Base-by-base conservation (phyloP, 2,888 invertebrate species). In the Baccha elongata region DNA sequence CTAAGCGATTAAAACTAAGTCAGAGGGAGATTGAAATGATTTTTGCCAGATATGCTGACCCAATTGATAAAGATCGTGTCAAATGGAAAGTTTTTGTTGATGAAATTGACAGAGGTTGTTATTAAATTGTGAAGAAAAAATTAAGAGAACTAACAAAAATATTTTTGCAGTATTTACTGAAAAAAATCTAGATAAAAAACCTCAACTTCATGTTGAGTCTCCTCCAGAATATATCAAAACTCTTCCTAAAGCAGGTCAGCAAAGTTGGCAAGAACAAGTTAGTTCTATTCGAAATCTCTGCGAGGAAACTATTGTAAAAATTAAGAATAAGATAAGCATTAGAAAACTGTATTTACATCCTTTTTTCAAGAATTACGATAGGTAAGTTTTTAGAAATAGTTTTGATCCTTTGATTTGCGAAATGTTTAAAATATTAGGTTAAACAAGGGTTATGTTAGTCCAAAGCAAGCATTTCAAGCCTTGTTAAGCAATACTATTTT, bases 61-160 rank as follows among this genome's bases (percentile, higher is more conserved):
- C 94, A n/a, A 92, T 94, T 86, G 95, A 96, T 89, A 89, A 90
- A 0, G 91, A 92, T 65, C 92, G 94, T 64, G 92, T 95, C 46
- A 94, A 94, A 88, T 96, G 96, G 96, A 92, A 93, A 73, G 93
- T 94, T 19, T 96, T 96, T 88, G 94, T 94, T 87, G 94, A 95
- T 86, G 96, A 96, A 88, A 93, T 96, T 85, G 94, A 96, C 87
- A 93, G 94, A 87, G 95, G 94, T 94, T 86, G 1, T 1, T 37
- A 11, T 37, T 0, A 0, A 4, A 35, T 23, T n/a, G 17, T 55
- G 8, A 62, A n/a, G 15, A 32, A 21, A 19, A n/a, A 15, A 32
- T 64, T 42, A 2, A 23, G n/a, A 42, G 11, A 4, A 23, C 7
- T 6, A 23, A 52, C 42, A 6, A 8, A 26, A 37, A 23, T 17